These are phyloP conservation scores for Pycnonotus jocosus DNA, from an alignment of 2,113 vertebrate genomes.

Conservation along the genomic window DNA sequence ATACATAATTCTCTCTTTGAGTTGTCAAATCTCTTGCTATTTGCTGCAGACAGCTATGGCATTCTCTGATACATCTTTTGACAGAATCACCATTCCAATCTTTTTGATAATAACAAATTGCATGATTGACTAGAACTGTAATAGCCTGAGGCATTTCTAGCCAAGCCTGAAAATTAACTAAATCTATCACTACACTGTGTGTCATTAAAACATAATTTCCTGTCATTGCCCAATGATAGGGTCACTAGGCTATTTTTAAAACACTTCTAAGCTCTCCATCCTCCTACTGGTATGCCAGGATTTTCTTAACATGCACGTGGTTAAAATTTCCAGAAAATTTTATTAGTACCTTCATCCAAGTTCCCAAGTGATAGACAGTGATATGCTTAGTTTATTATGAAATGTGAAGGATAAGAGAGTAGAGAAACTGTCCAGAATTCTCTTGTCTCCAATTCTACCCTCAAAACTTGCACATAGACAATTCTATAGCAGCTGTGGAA, in stretches of 20 bases:
- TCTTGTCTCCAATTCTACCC: background rate
- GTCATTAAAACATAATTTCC: background rate
- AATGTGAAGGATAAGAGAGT: background rate
- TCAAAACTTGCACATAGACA: background rate
- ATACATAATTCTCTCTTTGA: background rate
- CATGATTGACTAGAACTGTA: background rate
- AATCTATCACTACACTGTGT: background rate
- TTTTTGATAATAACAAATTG: conserved; percentile 8
- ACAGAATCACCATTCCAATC: background rate
- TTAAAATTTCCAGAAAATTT: background rate
- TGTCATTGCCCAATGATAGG: background rate
- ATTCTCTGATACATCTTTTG: background rate
- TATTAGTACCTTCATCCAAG: background rate
- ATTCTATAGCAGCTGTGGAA: background rate
- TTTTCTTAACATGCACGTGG: background rate
- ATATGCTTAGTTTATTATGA: background rate
- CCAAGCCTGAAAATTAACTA: conserved; percentile 16
- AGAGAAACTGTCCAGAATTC: background rate
- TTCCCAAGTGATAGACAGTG: background rate
- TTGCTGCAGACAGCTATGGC: background rate
- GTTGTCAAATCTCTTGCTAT: background rate
- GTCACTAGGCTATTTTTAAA: background rate
- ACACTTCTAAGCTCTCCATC: background rate
- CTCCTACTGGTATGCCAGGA: background rate
- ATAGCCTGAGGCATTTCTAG: background rate